phyloP scores from a whole-genome alignment of 2,113 vertebrate species.

The Rhea americana region DNA sequence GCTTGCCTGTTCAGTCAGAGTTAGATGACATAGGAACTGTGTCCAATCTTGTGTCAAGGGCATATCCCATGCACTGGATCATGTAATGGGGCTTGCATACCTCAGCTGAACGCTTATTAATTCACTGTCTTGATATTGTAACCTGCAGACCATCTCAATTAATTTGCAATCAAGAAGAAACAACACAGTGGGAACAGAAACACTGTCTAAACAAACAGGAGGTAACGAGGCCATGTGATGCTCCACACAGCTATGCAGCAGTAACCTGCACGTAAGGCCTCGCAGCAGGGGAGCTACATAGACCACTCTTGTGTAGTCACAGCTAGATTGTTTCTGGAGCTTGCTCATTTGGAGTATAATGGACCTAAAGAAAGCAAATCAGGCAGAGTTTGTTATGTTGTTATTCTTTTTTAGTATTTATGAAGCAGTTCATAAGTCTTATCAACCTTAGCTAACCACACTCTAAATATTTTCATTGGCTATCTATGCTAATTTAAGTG shows the following conservation, averaged over 20 bases:
- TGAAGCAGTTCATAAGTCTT: not conserved
- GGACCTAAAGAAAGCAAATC: not conserved
- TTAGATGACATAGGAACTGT: not conserved
- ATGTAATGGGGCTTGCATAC: not conserved
- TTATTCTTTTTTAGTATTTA: not conserved
- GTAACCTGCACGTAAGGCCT: not conserved
- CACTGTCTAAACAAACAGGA: not conserved
- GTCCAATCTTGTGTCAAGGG: not conserved
- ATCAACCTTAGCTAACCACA: not conserved
- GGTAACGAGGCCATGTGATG: accelerated
- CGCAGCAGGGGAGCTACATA: not conserved
- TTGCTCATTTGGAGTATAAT: not conserved
- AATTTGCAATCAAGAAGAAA: not conserved
- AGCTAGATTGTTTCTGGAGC: not conserved
- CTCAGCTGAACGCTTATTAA: not conserved
- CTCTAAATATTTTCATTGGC: not conserved
- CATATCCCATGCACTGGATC: not conserved
- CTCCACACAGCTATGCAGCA: not conserved
- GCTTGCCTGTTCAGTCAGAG: not conserved
- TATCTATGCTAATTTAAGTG: not conserved
- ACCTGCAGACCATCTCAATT: not conserved
- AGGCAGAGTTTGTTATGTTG: not conserved
- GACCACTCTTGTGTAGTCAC: not conserved
- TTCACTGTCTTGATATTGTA: not conserved
- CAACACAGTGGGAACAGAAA: not conserved